Evolutionary conservation across 2,888 invertebrate genomes (phyloP).

Genomic region (Ferrisia virgata): DNA sequence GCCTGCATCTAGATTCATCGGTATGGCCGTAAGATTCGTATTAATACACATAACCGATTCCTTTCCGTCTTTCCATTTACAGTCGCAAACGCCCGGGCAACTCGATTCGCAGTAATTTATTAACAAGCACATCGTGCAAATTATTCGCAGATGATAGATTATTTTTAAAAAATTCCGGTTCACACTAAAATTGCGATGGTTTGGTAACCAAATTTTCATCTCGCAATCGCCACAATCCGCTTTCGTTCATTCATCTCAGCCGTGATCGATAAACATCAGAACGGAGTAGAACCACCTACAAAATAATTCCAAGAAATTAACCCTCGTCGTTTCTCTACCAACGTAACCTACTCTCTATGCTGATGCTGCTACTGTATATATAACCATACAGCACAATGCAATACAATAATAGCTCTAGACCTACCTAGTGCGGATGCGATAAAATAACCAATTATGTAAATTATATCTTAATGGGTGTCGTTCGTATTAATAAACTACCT

Average conservation of each 20-base stretch:
- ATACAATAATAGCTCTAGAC: no score
- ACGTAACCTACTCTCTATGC: no score
- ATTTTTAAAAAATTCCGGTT: constrained; percentile 24
- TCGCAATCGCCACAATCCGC: constrained; percentile 39
- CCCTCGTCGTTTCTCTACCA: no score
- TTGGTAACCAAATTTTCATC: constrained; percentile 43
- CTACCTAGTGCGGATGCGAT: neutral
- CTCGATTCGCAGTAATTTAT: constrained; percentile 53
- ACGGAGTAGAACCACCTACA: constrained; percentile 21
- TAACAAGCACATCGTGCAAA: constrained; percentile 29
- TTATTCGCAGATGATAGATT: constrained; percentile 10
- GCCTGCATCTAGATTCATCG: constrained; percentile 69
- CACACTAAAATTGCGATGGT: constrained; percentile 36
- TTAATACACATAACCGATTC: constrained; percentile 77
- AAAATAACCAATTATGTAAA: constrained; percentile 32
- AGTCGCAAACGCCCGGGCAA: constrained; percentile 75
- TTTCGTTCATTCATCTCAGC: constrained; percentile 36
- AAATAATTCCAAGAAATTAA: neutral
- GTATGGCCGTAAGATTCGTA: constrained; percentile 71
- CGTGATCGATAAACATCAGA: constrained; percentile 36
- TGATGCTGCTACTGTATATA: no score
- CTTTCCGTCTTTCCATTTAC: constrained; percentile 86
- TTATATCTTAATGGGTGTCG: constrained; percentile 6
- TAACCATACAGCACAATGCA: no score
- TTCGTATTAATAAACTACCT: constrained; percentile 13